Conservation (phyloP, 2,888 invertebrate genomes). For the Tipula unca region DNA sequence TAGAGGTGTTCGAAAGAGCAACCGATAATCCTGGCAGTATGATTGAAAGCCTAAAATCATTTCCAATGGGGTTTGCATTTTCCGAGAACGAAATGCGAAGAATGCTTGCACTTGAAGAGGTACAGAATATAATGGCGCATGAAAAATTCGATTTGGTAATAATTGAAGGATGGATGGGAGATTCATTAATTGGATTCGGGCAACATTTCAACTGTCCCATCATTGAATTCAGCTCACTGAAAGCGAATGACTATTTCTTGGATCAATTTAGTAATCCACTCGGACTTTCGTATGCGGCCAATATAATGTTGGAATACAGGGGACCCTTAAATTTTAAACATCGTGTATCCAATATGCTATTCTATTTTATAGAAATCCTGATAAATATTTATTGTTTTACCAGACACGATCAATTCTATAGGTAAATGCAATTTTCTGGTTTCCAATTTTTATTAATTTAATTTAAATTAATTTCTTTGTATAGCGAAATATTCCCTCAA, state of each 20-base stretch:
- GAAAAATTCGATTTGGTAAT: neutral
- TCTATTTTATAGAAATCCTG: neutral
- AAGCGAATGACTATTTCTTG: neutral
- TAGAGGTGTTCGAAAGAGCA: neutral
- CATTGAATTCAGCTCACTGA: neutral
- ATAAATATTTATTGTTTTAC: neutral
- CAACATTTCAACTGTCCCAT: neutral
- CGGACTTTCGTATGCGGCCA: neutral
- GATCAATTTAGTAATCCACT: neutral
- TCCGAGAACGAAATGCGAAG: neutral
- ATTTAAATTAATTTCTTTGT: neutral
- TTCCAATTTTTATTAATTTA: neutral
- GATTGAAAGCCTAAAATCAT: neutral
- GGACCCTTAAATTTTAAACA: neutral
- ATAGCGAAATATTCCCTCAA: slow-evolving; percentile 29
- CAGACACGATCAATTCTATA: too few species aligned
- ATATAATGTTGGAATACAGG: neutral
- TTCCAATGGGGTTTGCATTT: too few species aligned
- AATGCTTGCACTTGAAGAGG: neutral
- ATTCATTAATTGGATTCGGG: neutral
- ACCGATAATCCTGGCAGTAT: neutral
- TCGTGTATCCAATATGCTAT: neutral
- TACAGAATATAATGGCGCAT: neutral
- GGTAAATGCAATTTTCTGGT: too few species aligned
- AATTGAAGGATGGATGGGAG: neutral